These are phyloP conservation scores for Eueremaeus valkanovi DNA, from an alignment of 2,888 invertebrate species.

Conservation along the genomic window DNA sequence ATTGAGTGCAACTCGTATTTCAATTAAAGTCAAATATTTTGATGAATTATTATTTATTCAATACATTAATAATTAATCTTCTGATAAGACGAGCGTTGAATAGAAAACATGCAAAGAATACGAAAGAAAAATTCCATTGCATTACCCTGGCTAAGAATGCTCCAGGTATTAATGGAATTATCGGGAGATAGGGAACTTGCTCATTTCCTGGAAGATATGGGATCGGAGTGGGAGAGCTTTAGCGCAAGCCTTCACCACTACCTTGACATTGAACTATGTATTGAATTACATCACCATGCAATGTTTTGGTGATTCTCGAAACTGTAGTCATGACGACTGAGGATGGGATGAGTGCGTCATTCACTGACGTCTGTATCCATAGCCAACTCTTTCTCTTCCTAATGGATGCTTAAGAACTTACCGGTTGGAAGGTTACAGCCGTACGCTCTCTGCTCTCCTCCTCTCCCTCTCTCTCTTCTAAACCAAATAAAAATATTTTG, in stretches of 20 bases:
- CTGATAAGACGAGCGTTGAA: no score
- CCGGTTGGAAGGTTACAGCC: no score
- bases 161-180: no score
- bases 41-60: no score
- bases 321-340: conserved; percentile 1
- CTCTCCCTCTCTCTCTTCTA: background rate
- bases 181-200: no score
- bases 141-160: no score
- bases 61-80: no score
- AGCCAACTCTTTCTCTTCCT: conserved; percentile 21
- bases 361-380: conserved; percentile 22
- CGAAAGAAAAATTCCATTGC: no score
- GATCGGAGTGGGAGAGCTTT: background rate
- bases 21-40: no score
- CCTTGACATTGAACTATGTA: conserved; percentile 34
- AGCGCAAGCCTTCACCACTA: conserved; percentile 9
- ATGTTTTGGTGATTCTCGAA: conserved; percentile 32
- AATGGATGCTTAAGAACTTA: conserved; percentile 29
- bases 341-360: conserved; percentile 30
- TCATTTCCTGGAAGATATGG: background rate
- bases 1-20: no score
- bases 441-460: background rate
- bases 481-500: background rate
- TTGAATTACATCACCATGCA: conserved; percentile 11
- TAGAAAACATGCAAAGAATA: no score